Conservation (phyloP, 2,113 vertebrate species). For the Melospiza georgiana region DNA sequence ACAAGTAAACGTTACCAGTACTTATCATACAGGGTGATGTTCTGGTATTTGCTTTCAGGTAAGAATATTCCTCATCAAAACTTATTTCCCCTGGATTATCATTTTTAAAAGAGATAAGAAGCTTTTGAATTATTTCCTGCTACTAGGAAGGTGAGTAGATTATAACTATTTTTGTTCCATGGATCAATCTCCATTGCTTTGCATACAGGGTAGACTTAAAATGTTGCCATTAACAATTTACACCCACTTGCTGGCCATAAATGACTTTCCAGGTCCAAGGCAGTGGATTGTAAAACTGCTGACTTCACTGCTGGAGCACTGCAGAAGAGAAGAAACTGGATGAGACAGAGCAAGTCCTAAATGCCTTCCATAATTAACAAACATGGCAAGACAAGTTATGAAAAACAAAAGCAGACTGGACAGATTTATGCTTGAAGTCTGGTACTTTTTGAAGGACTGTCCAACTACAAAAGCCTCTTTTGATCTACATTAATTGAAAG, state of each 20-base stretch:
- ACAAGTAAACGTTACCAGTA: neutral
- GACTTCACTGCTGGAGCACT: constrained; percentile 23
- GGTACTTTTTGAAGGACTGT: constrained; percentile 44
- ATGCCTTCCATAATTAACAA: constrained; percentile 59
- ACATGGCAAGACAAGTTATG: constrained; percentile 56
- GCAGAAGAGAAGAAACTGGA: constrained; percentile 41
- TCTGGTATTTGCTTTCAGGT: neutral
- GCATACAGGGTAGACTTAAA: neutral
- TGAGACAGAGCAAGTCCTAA: constrained; percentile 58
- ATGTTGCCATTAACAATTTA: neutral
- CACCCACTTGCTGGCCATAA: constrained; percentile 24
- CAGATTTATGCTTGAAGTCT: constrained; percentile 54
- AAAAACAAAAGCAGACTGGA: constrained; percentile 41
- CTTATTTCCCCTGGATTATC: neutral
- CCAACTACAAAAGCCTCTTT: constrained; percentile 40
- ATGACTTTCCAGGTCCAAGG: constrained; percentile 24
- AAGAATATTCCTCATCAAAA: neutral
- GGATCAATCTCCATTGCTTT: neutral
- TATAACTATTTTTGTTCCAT: neutral
- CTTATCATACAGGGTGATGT: neutral
- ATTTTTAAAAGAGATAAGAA: neutral
- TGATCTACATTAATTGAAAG: constrained; percentile 38
- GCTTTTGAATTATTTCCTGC: neutral
- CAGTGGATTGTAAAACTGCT: constrained; percentile 38
- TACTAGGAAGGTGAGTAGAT: neutral